These are phyloP conservation scores for Altica lythri DNA, from an alignment of 2,888 invertebrate species.

Conservation along the genomic window DNA sequence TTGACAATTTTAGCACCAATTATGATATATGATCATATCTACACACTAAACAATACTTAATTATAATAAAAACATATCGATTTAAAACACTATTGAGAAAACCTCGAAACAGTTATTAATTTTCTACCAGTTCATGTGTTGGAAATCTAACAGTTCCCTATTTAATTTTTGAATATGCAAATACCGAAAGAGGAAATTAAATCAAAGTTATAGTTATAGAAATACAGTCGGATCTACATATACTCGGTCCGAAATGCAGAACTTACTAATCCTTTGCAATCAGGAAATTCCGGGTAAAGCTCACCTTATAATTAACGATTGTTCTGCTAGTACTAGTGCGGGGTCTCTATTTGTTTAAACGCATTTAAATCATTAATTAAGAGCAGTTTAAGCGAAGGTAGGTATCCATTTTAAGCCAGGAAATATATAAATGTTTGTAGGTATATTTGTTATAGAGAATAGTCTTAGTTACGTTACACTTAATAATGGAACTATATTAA, in stretches of 20 bases:
- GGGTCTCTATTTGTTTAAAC: not conserved
- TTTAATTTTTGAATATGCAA: slow-evolving; percentile 11
- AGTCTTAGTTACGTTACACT: too few species aligned
- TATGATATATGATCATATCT: too few species aligned
- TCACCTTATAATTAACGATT: slow-evolving; percentile 17
- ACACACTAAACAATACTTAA: too few species aligned
- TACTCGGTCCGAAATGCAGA: slow-evolving; percentile 13
- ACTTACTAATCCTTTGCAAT: slow-evolving; percentile 19
- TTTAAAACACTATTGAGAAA: too few species aligned
- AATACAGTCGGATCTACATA: slow-evolving; percentile 9
- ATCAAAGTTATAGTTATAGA: slow-evolving; percentile 21
- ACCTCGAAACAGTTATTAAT: not conserved
- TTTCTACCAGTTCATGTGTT: not conserved
- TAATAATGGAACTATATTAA: too few species aligned
- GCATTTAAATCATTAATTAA: slow-evolving; percentile 10
- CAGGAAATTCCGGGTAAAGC: slow-evolving; percentile 17
- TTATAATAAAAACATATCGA: too few species aligned
- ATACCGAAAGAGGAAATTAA: slow-evolving; percentile 21
- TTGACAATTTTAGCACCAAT: too few species aligned
- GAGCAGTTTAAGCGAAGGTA: too few species aligned
- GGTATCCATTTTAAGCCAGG: too few species aligned
- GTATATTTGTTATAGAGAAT: too few species aligned
- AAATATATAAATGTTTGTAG: too few species aligned
- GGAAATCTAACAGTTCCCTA: not conserved
- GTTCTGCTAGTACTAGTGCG: slow-evolving; percentile 3